Conservation (phyloP, 2,113 vertebrate species). For the Verasper variegatus region DNA sequence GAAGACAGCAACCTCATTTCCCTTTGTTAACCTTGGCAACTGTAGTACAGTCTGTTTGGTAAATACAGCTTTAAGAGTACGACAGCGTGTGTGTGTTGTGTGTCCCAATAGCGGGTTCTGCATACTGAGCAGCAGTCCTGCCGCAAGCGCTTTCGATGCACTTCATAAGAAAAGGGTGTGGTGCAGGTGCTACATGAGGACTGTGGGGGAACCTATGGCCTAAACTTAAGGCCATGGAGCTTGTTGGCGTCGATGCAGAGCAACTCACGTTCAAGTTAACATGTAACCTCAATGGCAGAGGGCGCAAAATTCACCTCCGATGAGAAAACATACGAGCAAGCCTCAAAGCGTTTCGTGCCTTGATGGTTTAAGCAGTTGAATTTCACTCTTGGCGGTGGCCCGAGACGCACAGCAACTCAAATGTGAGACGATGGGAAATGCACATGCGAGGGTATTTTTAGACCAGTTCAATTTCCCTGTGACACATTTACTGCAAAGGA, state of each 20-base stretch:
- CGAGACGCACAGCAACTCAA: slow-evolving; percentile 32
- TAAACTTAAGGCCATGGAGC: background rate
- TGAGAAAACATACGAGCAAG: background rate
- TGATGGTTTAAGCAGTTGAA: slow-evolving; percentile 33
- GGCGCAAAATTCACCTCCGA: background rate
- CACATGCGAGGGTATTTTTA: slow-evolving; percentile 71
- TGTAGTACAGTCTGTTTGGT: slow-evolving; percentile 45
- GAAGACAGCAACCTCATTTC: slow-evolving; percentile 63
- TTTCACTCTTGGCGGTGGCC: slow-evolving; percentile 25
- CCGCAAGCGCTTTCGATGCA: slow-evolving; percentile 1
- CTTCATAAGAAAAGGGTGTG: slow-evolving; percentile 50
- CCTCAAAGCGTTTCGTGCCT: background rate
- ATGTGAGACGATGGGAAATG: slow-evolving; percentile 39
- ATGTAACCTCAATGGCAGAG: slow-evolving; percentile 3
- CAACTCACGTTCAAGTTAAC: background rate
- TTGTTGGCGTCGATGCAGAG: background rate
- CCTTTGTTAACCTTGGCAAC: slow-evolving; percentile 66
- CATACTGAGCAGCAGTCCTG: slow-evolving; percentile 18
- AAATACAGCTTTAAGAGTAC: slow-evolving; percentile 23
- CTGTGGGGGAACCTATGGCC: slow-evolving; percentile 4
- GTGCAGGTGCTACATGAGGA: slow-evolving; percentile 23
- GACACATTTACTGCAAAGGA: slow-evolving; percentile 72
- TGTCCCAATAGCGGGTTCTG: slow-evolving; percentile 15
- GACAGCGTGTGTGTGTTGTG: background rate
- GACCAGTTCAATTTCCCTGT: slow-evolving; percentile 53